Evolutionary conservation across 2,113 vertebrate species (phyloP), one percentile per base, ranked within the genome.

Genomic region (Bubo scandiacus): DNA sequence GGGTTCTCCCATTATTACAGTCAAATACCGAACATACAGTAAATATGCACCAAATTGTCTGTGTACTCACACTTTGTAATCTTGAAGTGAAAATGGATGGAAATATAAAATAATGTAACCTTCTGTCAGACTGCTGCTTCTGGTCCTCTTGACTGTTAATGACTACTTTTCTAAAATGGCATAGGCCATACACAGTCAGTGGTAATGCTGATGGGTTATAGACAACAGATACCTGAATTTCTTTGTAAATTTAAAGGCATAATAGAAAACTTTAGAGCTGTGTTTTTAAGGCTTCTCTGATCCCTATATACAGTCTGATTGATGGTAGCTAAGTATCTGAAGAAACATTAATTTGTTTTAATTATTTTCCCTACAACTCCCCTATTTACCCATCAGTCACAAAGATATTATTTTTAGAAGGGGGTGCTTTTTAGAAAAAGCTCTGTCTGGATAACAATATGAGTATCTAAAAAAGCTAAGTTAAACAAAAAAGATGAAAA

Each of bases 401-500:
- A 43, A 54, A 72, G 10, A 8, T 4, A 15, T 0, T 70, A 4
- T 25, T 83, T 63, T 88, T n/a, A 65, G 9, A 71, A 42, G 0
- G 11, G 21, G 30, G 4, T 6, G 0, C 1, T 17, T 79, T 66
- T 68, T 11, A 2, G 6, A 18, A 27, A 63, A 61, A 74, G 0
- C 4, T 4, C 6, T 30, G 4, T 68, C 20, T 72, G 10, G 1
- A 22, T 47, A 52, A 11, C 27, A 59, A 7, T 23, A 25, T 12
- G 4, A 42, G 1, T 45, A 79, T 67, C 38, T 22, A 2, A 51
- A 78, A 52, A 77, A 32, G 2, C 9, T 25, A 20, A 43, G 5
- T 59, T 62, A 54, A 70, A 74, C 2, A 45, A 34, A 65, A 29
- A 27, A 51, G 10, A 17, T 34, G 5, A 57, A 55, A 79, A 79